Evolutionary conservation across 2,797 vertebrate species (phyloP), one percentile per base, ranked within the genome.

Genomic region (Spheniscus humboldti): DNA sequence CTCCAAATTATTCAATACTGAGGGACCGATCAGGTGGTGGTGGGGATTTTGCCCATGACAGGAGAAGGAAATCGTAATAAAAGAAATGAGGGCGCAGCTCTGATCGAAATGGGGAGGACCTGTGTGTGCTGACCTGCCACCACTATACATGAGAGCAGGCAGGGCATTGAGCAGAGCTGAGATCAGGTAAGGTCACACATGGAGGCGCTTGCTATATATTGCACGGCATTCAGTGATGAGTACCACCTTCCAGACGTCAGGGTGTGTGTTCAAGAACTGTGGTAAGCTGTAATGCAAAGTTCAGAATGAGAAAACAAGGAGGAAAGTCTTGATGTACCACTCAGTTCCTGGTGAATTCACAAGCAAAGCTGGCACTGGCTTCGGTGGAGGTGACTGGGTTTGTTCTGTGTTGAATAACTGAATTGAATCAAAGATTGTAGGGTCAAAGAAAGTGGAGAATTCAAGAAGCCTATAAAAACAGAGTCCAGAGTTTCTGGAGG

Each of bases 401-500:
- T 63, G 31, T 1, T 82, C 80, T 56, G 12, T 11, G 37, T 39
- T 1, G 3, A 85, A 39, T 57, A 94, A 91, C 25, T 48, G 52
- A 91, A 37, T 6, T 53, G 45, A 72, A 55, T n/a, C 3, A 3
- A 53, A 91, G 88, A 14, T 30, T 62, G 57, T 41, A 28, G 64
- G 62, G 90, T 68, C 84, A 95, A 31, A 62, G 68, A 2, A 82
- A 90, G 78, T 19, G 47, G 23, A 60, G 66, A 84, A 83, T 55
- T 68, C 13, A 11, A 86, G 79, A 37, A 64, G 62, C 41, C 68
- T 59, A 9, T 37, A 66, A 88, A 95, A 94, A 47, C 69, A 89
- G 31, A 90, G 75, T 31, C 78, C 64, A 90, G 57, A 91, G 45
- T 72, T 86, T 41, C 39, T 81, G 72, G 87, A 89, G 52, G 91